A percentile compares a stretch with the other conserved stretches of the same genome.
phyloP scores from a whole-genome alignment of 2,888 invertebrate genomes.

The Dione juno region DNA sequence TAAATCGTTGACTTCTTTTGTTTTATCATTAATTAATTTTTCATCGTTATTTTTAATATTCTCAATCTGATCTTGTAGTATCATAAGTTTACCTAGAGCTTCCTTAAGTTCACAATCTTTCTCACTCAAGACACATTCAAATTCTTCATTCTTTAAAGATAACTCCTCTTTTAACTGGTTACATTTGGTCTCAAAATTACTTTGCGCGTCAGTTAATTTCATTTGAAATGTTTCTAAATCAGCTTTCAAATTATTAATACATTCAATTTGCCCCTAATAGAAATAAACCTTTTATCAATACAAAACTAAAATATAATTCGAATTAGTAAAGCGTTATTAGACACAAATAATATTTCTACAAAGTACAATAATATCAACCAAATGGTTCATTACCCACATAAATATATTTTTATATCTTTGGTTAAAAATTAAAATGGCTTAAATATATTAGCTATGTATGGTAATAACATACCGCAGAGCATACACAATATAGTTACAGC shows the following conservation, averaged over 20 bases:
- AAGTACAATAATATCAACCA: neutral
- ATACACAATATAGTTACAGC: neutral
- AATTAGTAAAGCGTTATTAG: slow-evolving; percentile 7
- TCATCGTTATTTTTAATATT: slow-evolving; percentile 52
- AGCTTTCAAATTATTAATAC: slow-evolving; percentile 59
- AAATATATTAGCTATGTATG: neutral
- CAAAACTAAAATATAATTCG: neutral
- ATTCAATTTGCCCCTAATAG: slow-evolving; percentile 62
- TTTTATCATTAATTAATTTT: slow-evolving; percentile 49
- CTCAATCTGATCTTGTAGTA: slow-evolving; percentile 55
- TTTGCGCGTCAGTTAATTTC: slow-evolving; percentile 58
- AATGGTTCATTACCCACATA: neutral
- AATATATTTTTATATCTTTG: neutral
- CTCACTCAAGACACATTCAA: slow-evolving; percentile 54
- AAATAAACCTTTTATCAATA: slow-evolving; percentile 42
- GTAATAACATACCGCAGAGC: slow-evolving; percentile 5
- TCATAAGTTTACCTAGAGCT: slow-evolving; percentile 54
- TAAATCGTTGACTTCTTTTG: slow-evolving; percentile 51
- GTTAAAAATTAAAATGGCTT: neutral
- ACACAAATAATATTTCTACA: neutral
- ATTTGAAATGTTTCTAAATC: slow-evolving; percentile 61
- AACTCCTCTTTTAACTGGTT: slow-evolving; percentile 58
- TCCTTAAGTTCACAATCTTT: slow-evolving; percentile 63
- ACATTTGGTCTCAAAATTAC: slow-evolving; percentile 48
- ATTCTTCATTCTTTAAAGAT: slow-evolving; percentile 53